A percentile compares a stretch with the other conserved stretches of the same genome.
These are phyloP conservation scores for Nemoura dubitans DNA, from an alignment of 2,888 invertebrate genomes.

Conservation along the genomic window DNA sequence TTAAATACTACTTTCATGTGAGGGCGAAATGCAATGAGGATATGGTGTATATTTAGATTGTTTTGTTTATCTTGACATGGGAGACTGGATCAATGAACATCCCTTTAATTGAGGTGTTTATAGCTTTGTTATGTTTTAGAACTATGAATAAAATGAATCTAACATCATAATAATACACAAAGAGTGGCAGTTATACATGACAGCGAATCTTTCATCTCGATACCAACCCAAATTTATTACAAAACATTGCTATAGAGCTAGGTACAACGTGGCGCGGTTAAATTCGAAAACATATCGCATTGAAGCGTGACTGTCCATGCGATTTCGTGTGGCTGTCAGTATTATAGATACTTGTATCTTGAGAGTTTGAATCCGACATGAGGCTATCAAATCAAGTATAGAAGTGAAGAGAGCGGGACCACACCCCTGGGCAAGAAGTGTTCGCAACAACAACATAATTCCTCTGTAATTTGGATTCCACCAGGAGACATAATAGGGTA, in stretches of 20 bases:
- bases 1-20: too few relatives aligned
- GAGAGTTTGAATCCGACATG: constrained; percentile 15
- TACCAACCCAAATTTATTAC: background rate
- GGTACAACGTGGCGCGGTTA: background rate
- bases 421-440: constrained; percentile 20
- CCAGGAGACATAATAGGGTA: constrained; percentile 39
- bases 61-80: background rate
- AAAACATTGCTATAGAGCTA: background rate
- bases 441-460: constrained; percentile 42
- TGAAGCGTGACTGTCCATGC: background rate
- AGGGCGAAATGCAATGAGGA: too few relatives aligned
- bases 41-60: too few relatives aligned
- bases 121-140: background rate
- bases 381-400: constrained; percentile 8
- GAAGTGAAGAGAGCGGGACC: background rate
- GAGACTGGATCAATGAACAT: background rate
- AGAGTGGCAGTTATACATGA: background rate
- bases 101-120: background rate
- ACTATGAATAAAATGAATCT: background rate
- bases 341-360: background rate
- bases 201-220: background rate
- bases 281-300: background rate
- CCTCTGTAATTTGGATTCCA: constrained; percentile 36
- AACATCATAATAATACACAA: background rate
- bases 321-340: constrained; percentile 25